A percentile compares a stretch with the other conserved stretches of the same genome.
phyloP scores from a whole-genome alignment of 2,797 vertebrate genomes.

The Eidolon dupreanum region DNA sequence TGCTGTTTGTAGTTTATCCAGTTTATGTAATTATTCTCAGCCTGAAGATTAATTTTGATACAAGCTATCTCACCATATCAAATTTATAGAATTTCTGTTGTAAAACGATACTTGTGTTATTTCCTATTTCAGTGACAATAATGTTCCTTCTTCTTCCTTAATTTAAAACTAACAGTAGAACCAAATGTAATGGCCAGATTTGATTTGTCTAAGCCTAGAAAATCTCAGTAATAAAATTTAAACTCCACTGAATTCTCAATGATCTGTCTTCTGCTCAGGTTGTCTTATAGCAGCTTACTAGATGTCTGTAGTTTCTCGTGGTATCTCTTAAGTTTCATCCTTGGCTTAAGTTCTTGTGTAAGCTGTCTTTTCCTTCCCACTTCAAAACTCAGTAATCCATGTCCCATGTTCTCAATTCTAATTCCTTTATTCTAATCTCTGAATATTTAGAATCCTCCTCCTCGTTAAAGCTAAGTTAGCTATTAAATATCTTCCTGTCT shows the following conservation, averaged over 20 bases:
- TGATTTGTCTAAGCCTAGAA: slow-evolving; percentile 17
- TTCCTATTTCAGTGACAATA: neutral
- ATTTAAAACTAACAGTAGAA: neutral
- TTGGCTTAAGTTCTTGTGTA: neutral
- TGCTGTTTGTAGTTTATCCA: neutral
- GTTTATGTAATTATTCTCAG: neutral
- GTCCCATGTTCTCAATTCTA: neutral
- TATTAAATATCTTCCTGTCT: neutral
- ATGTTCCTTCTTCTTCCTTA: neutral
- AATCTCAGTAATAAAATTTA: neutral
- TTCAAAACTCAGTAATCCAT: neutral
- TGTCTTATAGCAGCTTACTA: neutral
- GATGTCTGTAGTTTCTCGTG: neutral
- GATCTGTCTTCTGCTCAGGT: neutral
- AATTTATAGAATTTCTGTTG: neutral
- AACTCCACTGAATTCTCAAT: neutral
- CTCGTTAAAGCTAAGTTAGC: neutral
- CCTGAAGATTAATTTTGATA: neutral
- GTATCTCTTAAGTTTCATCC: neutral
- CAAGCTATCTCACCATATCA: neutral
- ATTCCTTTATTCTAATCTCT: neutral
- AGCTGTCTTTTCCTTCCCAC: neutral
- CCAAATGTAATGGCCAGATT: neutral
- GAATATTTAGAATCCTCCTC: neutral
- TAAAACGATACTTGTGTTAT: neutral